These are phyloP conservation scores for Germaria angustata DNA, from an alignment of 2,888 invertebrate genomes.

Conservation along the genomic window DNA sequence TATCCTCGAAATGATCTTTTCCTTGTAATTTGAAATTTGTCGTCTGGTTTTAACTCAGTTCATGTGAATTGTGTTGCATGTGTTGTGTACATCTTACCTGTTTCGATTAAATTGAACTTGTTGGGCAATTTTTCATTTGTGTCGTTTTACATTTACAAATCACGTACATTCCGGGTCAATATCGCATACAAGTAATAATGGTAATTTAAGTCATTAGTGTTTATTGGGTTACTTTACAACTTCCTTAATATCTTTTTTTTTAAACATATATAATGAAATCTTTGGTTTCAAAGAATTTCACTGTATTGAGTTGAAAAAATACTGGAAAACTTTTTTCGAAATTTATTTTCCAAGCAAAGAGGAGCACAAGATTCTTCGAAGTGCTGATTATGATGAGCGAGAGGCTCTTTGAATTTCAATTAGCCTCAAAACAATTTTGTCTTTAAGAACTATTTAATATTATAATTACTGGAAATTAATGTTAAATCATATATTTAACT, in stretches of 20 bases:
- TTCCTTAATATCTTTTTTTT: conserved; percentile 31
- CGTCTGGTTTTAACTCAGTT: conserved; percentile 6
- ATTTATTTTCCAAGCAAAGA: background rate
- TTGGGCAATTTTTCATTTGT: conserved; percentile 31
- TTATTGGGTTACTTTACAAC: conserved; percentile 48
- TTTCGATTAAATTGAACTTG: conserved; percentile 41
- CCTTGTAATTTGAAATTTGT: conserved; percentile 36
- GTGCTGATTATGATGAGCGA: background rate
- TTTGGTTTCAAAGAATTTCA: conserved; percentile 33
- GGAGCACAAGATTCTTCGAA: background rate
- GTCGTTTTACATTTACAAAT: conserved; percentile 41
- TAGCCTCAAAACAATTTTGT: background rate
- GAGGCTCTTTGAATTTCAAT: background rate
- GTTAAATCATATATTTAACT: no score
- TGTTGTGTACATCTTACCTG: conserved; percentile 10
- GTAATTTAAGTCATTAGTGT: conserved; percentile 58
- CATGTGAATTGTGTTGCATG: conserved; percentile 26
- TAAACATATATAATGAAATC: background rate
- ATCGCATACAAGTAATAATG: conserved; percentile 50
- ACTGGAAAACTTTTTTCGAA: background rate
- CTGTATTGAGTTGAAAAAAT: no score
- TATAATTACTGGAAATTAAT: no score
- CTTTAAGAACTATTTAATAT: background rate
- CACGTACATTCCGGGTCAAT: conserved; percentile 63
- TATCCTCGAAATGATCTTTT: conserved; percentile 24